Percentiles rank a stretch among this genome's conserved stretches.
phyloP scores from a whole-genome alignment of 2,888 invertebrate genomes.

The Acanthoscelides obtectus region DNA sequence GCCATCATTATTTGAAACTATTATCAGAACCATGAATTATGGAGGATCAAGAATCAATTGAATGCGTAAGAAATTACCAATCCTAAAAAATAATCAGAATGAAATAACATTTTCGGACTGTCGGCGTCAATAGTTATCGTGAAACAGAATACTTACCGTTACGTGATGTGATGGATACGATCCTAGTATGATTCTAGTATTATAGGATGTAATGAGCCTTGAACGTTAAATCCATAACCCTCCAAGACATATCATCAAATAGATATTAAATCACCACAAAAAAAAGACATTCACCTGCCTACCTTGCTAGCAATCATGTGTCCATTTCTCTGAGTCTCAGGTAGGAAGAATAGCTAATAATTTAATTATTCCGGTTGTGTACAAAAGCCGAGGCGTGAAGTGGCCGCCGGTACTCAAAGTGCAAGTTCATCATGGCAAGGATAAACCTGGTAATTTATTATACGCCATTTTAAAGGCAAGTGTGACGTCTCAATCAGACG shows the following conservation, averaged over 20 bases:
- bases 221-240: neutral
- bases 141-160: too few relatives aligned
- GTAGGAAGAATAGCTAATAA: constrained; percentile 22
- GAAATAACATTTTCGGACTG: too few relatives aligned
- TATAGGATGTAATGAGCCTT: too few relatives aligned
- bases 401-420: constrained; percentile 1
- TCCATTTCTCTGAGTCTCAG: neutral
- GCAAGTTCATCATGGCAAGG: constrained; percentile 22
- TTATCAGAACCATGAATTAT: too few relatives aligned
- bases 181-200: too few relatives aligned
- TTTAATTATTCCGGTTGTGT: constrained; percentile 22
- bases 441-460: constrained; percentile 45
- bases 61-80: too few relatives aligned
- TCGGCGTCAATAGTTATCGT: too few relatives aligned
- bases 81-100: too few relatives aligned
- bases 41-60: too few relatives aligned
- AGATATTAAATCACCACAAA: neutral
- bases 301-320: neutral
- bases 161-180: too few relatives aligned
- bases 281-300: neutral
- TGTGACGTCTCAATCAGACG: constrained; percentile 45
- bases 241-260: neutral
- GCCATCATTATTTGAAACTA: too few relatives aligned
- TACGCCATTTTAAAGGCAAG: constrained; percentile 36
- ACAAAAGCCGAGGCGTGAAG: constrained; percentile 19